Conservation (phyloP, 2,797 vertebrate genomes). For the Natrix natrix region DNA sequence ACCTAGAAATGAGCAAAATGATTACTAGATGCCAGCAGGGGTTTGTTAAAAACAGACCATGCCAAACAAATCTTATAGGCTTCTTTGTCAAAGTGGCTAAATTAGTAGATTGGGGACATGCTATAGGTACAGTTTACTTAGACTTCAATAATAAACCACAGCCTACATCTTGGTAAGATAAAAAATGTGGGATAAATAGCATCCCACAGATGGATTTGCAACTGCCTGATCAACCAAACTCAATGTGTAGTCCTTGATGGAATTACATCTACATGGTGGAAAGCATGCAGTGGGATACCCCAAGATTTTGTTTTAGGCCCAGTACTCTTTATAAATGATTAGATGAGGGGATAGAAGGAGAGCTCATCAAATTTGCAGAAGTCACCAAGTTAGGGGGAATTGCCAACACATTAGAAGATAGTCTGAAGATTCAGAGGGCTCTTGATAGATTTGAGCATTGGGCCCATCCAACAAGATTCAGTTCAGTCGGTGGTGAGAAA, state of each 20-base stretch:
- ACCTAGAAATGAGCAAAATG: background rate
- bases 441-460: background rate
- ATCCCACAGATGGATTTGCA: background rate
- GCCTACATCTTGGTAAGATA: background rate
- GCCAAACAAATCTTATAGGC: background rate
- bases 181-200: background rate
- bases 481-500: background rate
- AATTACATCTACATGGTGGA: background rate
- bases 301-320: background rate
- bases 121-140: background rate
- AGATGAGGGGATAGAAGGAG: background rate
- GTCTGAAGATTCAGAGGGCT: background rate
- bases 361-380: background rate
- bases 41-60: background rate
- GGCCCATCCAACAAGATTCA: background rate
- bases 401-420: background rate
- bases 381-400: background rate
- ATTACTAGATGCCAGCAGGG: background rate
- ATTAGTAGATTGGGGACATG: background rate
- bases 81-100: background rate
- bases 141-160: background rate
- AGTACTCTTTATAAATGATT: background rate
- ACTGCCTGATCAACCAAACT: background rate
- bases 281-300: background rate
- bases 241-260: background rate